Evolutionary conservation across 2,797 vertebrate species (phyloP), one percentile per base, ranked within the genome.

Genomic region (Epinephelus malabaricus): DNA sequence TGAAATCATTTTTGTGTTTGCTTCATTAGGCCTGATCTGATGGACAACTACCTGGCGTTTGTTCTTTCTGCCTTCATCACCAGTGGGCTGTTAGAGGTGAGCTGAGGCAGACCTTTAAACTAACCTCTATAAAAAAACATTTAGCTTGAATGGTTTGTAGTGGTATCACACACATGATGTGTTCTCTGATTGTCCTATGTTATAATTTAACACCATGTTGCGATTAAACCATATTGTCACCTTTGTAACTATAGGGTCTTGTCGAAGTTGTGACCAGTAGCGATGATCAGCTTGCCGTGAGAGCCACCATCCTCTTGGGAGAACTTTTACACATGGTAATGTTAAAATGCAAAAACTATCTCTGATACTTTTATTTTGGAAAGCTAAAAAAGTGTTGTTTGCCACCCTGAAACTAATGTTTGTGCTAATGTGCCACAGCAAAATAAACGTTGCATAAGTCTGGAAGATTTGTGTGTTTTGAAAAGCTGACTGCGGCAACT

Each of bases 11-110:
- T 50, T 6, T 47, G 7, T 79, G 3, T 85, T 78, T 70, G 2
- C 23, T 19, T 69, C 83, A 81, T 69, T 85, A 99, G 98, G 80
- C 97, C 98, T 85, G 98, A 99, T 92, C 96, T 99, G 82, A 99
- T 99, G 97, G 98, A 99, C 95, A 99, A 99, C 94, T 99, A 99
- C 70, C 96, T 99, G 90, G 98, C 97, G 30, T 95, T 99, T 91
- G 95, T 99, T 81, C 96, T 99, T 13, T 99, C 97, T 73, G 97
- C 97, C 63, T 99, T 99, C 92, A 98, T 99, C 92, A 95, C 92
- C 83, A 97, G 98, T 86, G 97, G 98, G 76, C 96, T 99, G 86
- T 92, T 99, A 85, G 98, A 99, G 95, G 98, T 99, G 95, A 88
- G 86, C 18, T 53, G 1, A 40, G 25, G 0, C 25, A 9, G 14